Base-by-base conservation (phyloP, 2,888 invertebrate species). In the Auanema sp. region DNA sequence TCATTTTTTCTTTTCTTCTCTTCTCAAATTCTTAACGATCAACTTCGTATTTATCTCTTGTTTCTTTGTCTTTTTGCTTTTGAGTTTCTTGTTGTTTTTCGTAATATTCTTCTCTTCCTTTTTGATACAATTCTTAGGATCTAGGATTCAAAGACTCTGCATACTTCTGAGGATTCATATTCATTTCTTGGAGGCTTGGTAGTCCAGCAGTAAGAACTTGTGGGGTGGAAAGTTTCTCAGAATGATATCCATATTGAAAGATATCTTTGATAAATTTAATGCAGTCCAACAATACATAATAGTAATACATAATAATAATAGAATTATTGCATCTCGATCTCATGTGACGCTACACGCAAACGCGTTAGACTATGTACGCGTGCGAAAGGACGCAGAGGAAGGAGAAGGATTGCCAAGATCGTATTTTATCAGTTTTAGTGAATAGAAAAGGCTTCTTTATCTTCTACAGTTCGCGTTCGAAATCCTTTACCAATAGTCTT, bases 231-330 rank as follows among this genome's bases (percentile, higher is more conserved):
- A 16, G n/a, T 49, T 58, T 43, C 12, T n/a, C 14, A n/a, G 16
- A 44, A 12, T 57, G 75, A 75, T 58, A 24, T 75, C 12, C 76
- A 75, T 55, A 47, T 49, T 12, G 75, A 75, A 50, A 69, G 75
- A 63, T 75, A 75, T 68, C 74, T 74, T 74, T 65, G 67, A 64
- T 40, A 75, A 68, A 53, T 75, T 69, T 43, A 71, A 73, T 60
- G 68, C 65, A 40, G 74, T 74, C 51, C 71, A 75, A 60, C 74
- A 74, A 59, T 75, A 74, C 59, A 74, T 64, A 71, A 72, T 72
- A n/a, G 71, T 72, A 3, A 72, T 71, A 25, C 72, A 72, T 62
- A 67, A 71, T 50, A 71, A 72, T 72, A 71, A 72, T 71, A 72
- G 71, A 68, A 70, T 73, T 49, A 73, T 69, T 59, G 50, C 47